Base-by-base conservation (phyloP, 2,113 vertebrate species). In the Pongo abelii region DNA sequence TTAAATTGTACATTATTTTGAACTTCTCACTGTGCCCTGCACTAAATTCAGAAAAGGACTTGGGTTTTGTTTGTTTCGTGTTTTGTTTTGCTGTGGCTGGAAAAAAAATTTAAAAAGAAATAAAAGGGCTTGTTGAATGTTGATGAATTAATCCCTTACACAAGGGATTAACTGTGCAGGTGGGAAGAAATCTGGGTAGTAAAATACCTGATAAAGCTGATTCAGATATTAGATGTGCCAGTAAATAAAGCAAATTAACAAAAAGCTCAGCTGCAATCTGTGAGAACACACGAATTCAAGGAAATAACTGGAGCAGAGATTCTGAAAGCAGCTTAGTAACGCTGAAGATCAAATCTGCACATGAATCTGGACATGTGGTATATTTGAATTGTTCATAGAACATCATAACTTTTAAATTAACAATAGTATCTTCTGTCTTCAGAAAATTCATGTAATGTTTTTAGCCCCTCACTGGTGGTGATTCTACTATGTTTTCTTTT, bases 381-480 rank as follows among this genome's bases (percentile, higher is more conserved):
- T 77, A 61, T 67, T 84, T 87, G 57, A 85, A 57, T 2, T 83
- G 93, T 61, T 75, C 27, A 1, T 23, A 59, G 55, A 79, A 92
- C 69, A 93, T 22, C 59, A 59, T 67, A 38, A 75, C 72, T 87
- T 93, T 69, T 75, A 83, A 89, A 48, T 84, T 38, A 92, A 92
- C 72, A 84, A 70, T 18, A 55, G 22, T 4, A 79, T 87, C 89
- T 77, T 94, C 57, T 94, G 75, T 94, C 75, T 89, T 94, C 84
- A 79, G 69, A 64, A 87, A 84, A 93, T 23, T 72, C 40, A 23
- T 25, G 35, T 48, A 52, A 85, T 43, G 74, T n/a, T 59, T 32
- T 90, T 64, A 61, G 67, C 35, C 10, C 13, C 38, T n/a, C 27
- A 35, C 25, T 32, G 48, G 48, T 14, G 84, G 84, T 78, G 84